Evolutionary conservation across 2,113 vertebrate genomes (phyloP), one percentile per base, ranked within the genome.

Genomic region (Balaeniceps rex): DNA sequence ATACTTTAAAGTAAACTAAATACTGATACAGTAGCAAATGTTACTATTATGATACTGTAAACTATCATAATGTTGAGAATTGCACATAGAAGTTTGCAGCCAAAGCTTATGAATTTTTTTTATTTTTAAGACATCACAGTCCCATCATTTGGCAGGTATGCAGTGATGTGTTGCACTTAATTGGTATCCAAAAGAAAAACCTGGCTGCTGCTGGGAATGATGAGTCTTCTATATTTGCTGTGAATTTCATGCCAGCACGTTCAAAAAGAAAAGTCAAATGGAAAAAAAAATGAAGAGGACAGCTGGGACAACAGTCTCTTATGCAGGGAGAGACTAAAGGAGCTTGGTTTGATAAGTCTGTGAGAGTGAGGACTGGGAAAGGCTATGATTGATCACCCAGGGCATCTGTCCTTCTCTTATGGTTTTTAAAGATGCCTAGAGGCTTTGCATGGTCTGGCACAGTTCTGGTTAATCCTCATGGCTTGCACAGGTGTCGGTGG

Each of bases 401-500:
- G 23, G 21, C 7, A 7, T 57, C 44, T 34, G 10, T 54, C 42
- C n/a, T 74, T 57, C n/a, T 34, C 0, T n/a, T 58, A 6, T 0
- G 0, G 4, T 51, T 70, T 88, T 74, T 77, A n/a, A 83, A 78
- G 63, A 15, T 70, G 75, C 25, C 49, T 69, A 21, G 58, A 71
- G 24, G 24, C 21, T 93, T 94, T 76, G 24, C 16, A 11, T 44
- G 52, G 65, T 9, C 52, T 57, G 66, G 12, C 49, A 49, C 9
- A 47, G 36, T 65, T 74, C 15, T 76, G 12, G 47, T 52, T 78
- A n/a, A 29, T 63, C 60, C 55, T 91, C 12, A 2, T 60, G 57
- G 12, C 42, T 34, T 87, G 64, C 24, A 34, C 26, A 44, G 29
- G 44, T 63, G 52, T 80, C 9, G 24, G 28, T 55, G n/a, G n/a